A percentile compares a stretch with the other conserved stretches of the same genome.
Conservation (phyloP, 2,113 vertebrate genomes). For the Festucalex cinctus region DNA sequence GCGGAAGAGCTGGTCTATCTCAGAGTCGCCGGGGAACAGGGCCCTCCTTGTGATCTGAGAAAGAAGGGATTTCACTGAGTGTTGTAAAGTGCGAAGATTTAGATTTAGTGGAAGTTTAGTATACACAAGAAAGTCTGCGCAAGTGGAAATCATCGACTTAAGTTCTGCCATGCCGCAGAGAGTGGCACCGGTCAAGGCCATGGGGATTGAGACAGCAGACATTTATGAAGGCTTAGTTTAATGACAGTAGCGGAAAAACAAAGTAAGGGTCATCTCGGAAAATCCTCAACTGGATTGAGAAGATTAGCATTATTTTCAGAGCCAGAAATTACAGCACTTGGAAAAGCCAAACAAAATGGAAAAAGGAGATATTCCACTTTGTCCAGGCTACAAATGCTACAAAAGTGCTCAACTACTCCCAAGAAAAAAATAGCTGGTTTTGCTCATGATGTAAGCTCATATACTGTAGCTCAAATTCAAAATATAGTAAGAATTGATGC, state of each 20-base stretch:
- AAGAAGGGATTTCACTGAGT: neutral
- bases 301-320: neutral
- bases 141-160: neutral
- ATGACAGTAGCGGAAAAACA: neutral
- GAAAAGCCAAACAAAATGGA: neutral
- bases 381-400: neutral
- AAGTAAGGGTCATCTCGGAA: neutral
- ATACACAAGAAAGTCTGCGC: too few species aligned
- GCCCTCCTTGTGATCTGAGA: constrained; percentile 83
- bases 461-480: too few species aligned
- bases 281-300: neutral
- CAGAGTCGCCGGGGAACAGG: constrained; percentile 90
- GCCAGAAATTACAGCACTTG: neutral
- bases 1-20: constrained; percentile 92
- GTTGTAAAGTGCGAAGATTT: neutral
- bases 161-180: neutral
- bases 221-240: neutral
- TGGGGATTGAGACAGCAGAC: neutral
- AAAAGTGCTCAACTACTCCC: neutral
- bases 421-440: neutral
- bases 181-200: neutral
- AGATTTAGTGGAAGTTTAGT: neutral
- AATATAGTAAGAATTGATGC: too few species aligned
- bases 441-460: neutral
- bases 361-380: neutral